Evolutionary conservation across 2,888 invertebrate genomes (phyloP), one percentile per base, ranked within the genome.

Genomic region (Dichetophora obliterata): DNA sequence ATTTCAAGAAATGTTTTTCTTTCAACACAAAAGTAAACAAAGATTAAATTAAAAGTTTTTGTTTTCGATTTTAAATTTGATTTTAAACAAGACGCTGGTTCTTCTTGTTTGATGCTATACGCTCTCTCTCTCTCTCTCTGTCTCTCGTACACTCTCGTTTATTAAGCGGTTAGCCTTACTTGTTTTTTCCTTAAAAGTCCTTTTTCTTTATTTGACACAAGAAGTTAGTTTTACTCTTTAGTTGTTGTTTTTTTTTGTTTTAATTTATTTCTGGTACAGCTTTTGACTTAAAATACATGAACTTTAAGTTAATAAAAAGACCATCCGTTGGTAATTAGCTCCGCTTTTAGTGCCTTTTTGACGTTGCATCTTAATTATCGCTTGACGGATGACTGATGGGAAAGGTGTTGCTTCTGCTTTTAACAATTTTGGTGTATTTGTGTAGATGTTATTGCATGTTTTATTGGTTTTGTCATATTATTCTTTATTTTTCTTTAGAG

Each of bases 261-360:
- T 77, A 80, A 78, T 79, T 82, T 82, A 80, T 82, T 82, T 81
- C 80, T 81, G 78, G 79, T 87, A 86, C 86, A 86, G 87, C 86
- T 86, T 84, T 86, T 84, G 83, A 86, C 85, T 86, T 86, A 84
- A 86, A 86, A 87, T 86, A 86, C 87, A 86, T 65, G 65, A 74
- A 74, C 74, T 74, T 74, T 34, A 74, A 27, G 19, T 65, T 6
- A 43, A 11, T 43, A 31, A 52, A 50, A 74, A 74, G 6, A 52
- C 54, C 65, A 74, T 65, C 74, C 63, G 52, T 27, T 74, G 59
- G 70, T 37, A 34, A 16, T 2, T 71, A n/a, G n/a, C n/a, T 43
- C 52, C 31, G 16, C 27, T 19, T 24, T 48, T 43, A 31, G 22
- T 61, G 19, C 31, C 24, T 31, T 1, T 61, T 61, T n/a, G 6